These are phyloP conservation scores for Notamacropus eugenii DNA, from an alignment of 2,797 vertebrate genomes.

Conservation along the genomic window DNA sequence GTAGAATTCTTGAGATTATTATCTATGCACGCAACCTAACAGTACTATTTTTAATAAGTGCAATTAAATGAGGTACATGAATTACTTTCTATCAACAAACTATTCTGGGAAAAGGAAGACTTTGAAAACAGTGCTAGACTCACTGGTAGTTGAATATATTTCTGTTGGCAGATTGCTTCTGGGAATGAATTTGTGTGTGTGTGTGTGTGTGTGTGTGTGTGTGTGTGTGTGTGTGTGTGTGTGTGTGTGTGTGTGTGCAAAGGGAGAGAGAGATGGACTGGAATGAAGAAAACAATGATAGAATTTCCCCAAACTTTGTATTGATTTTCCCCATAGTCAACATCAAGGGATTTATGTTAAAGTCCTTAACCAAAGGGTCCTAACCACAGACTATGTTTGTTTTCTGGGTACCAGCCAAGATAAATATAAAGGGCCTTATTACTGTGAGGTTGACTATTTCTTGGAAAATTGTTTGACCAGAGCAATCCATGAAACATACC, in stretches of 20 bases:
- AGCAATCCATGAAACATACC: background rate
- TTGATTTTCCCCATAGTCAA: background rate
- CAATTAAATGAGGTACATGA: constrained; percentile 56
- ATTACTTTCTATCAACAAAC: constrained; percentile 60
- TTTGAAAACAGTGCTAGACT: constrained; percentile 23
- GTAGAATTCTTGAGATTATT: constrained; percentile 41
- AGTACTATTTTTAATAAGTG: constrained; percentile 60
- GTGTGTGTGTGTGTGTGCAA: background rate
- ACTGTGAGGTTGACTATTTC: background rate
- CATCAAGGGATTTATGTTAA: background rate
- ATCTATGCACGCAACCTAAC: constrained; percentile 21
- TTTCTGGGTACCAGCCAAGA: background rate
- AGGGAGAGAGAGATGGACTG: background rate
- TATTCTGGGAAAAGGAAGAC: constrained; percentile 54
- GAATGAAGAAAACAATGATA: background rate
- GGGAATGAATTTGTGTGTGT: background rate
- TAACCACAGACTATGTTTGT: background rate
- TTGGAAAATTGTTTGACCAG: background rate
- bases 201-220: background rate
- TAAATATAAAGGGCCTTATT: background rate
- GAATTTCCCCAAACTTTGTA: background rate
- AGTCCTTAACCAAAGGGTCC: background rate
- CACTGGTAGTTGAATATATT: constrained; percentile 27
- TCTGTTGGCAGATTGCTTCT: background rate
- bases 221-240: background rate